Evolutionary conservation across 2,113 vertebrate species (phyloP), one percentile per base, ranked within the genome.

Genomic region (Apodemus speciosus): DNA sequence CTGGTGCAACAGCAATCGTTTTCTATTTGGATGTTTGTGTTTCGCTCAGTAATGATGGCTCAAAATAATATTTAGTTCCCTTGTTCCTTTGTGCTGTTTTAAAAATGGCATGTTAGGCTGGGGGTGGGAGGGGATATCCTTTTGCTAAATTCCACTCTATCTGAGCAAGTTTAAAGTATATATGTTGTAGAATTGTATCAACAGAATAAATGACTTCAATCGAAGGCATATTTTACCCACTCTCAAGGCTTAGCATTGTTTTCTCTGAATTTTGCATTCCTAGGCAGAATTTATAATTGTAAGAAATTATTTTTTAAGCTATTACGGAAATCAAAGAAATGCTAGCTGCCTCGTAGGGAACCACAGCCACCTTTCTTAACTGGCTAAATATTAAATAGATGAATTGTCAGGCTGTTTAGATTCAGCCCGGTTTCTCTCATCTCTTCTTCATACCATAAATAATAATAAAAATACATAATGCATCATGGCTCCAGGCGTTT

Each of bases 181-280:
- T 91, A 96, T 98, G 96, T 97, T 98, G 97, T 98, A 98, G 97
- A 96, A 97, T 94, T 98, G 97, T 98, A 98, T 96, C 91, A 79
- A 90, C 93, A 97, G 97, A 98, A 98, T 98, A 98, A 98, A 98
- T 96, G 91, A 94, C 96, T 98, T 98, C 96, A 81, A 97, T 94
- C 0, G 84, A 97, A 98, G 96, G 97, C 87, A 95, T 97, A 98
- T 98, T 98, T 98, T 98, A 98, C 97, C 85, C 95, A 97, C 95
- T 97, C 97, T 85, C 95, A 95, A 97, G 94, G 88, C 85, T 97
- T 95, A 95, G 96, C 95, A 96, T 97, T 89, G 95, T 97, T 98
- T 97, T 93, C 90, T 30, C 97, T 87, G 88, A 95, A 95, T 87
- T 94, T 95, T 97, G 92, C 94, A 88, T 94, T 92, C 90, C 93